Base-by-base conservation (phyloP, 2,113 vertebrate genomes). In the Neogale vison region DNA sequence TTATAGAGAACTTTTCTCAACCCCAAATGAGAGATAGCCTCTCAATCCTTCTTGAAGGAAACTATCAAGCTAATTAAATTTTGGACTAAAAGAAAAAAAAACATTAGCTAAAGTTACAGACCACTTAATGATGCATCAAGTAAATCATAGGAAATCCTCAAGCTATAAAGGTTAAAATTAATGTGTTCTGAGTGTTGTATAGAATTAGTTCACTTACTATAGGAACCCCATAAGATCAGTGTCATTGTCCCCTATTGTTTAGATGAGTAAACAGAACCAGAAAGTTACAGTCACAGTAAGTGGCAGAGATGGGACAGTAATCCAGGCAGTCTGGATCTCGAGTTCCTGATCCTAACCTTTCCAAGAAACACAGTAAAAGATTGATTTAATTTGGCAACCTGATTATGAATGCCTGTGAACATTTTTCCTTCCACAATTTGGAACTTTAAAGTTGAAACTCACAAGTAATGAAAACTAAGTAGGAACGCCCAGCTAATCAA, bases 391-490 rank as follows among this genome's bases (percentile, higher is more conserved):
- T 65, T 90, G 1, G 74, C 9, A 12, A 85, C 39, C 74, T 79
- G 47, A 90, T 83, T 84, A 87, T 47, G 97, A 83, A 92, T 74
- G 55, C 11, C 63, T 96, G n/a, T 84, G 26, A 57, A 82, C 23
- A 77, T 52, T 82, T 77, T 90, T 42, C 59, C 86, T 84, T 55
- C 77, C 85, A 90, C 17, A 47, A 47, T 74, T 86, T 47, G 83
- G 24, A 93, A 85, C 11, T 76, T 59, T 71, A 92, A 88, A 84
- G 52, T 31, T n/a, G 69, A 96, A 92, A 91, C 26, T 90, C 59
- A 72, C 65, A 77, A 74, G 71, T 34, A 81, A 63, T 88, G 67
- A 55, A 93, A 97, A 96, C 61, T 61, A 91, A 88, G 24, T 57
- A 26, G 65, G 18, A 92, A 95, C 93, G 52, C 86, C 72, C 72